A percentile compares a stretch with the other conserved stretches of the same genome.
Evolutionary conservation across 2,888 invertebrate species (phyloP).

Genomic region (Anorthoa munda): DNA sequence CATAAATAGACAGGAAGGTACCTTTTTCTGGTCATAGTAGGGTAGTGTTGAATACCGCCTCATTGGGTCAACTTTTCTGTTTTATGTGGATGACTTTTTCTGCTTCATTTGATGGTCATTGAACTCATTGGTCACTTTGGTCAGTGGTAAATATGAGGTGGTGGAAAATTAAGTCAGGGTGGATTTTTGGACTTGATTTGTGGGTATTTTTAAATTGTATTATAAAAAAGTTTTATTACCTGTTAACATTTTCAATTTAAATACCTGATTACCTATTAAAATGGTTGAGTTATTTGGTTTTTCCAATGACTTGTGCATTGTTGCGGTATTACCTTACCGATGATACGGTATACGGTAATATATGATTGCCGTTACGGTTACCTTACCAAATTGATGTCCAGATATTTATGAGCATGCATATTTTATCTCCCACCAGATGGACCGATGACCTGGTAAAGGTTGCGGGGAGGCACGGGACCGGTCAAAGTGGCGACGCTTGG

Average conservation of each 20-base stretch:
- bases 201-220: background rate
- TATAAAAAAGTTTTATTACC: too few relatives aligned
- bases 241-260: too few relatives aligned
- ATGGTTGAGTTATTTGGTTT: background rate
- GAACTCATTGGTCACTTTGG: slow-evolving; percentile 12
- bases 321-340: background rate
- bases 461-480: too few relatives aligned
- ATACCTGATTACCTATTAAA: background rate
- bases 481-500: too few relatives aligned
- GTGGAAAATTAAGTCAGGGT: background rate
- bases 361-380: too few relatives aligned
- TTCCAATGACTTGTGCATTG: background rate
- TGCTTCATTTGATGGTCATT: slow-evolving; percentile 33
- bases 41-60: slow-evolving; percentile 33
- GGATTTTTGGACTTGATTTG: background rate
- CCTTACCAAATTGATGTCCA: background rate
- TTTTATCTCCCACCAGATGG: too few relatives aligned
- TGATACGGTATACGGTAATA: too few relatives aligned
- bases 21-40: slow-evolving; percentile 22
- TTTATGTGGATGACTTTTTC: slow-evolving; percentile 47
- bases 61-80: slow-evolving; percentile 34
- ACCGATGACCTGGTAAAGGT: too few relatives aligned
- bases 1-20: slow-evolving; percentile 49
- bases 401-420: too few relatives aligned
- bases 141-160: background rate